Evolutionary conservation across 2,888 invertebrate species (phyloP), one percentile per base, ranked within the genome.

Genomic region (Lagria hirta): DNA sequence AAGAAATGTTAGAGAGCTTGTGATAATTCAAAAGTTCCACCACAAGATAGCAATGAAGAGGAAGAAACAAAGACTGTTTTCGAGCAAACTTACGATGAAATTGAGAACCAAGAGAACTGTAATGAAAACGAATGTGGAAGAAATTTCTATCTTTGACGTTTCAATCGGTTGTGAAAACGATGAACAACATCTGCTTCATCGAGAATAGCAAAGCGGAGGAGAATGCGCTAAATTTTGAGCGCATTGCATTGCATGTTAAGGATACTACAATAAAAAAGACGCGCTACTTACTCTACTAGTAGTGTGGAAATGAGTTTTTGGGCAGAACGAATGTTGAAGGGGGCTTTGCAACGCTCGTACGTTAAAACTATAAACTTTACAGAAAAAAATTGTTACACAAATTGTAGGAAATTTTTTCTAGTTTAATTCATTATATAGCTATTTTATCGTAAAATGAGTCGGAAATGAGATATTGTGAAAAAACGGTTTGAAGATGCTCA

Each of bases 61-160:
- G 53, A 60, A 54, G 51, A 58, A 47, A 55, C 55, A 28, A 52
- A 52, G 38, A 52, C 49, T 41, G 32, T 54, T 48, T 15, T 56
- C 37, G 7, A n/a, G n/a, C n/a, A n/a, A n/a, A n/a, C n/a, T n/a
- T 43, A 35, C 36, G 47, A 54, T 38, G 51, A 43, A 51, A 50
- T 55, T 34, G 49, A 57, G 27, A n/a, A n/a, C n/a, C n/a, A n/a
- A n/a, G n/a, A n/a, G 23, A 23, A 27, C 4, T 11, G 6, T 4
- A 35, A 50, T 15, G 29, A 52, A 50, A 34, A 30, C 32, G 24
- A 43, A 26, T 34, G 34, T 24, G 21, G 34, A 27, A 12, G 27
- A 27, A 27, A 27, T 27, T 27, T 27, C 27, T 10, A 27, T n/a
- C n/a, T n/a, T n/a, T n/a, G n/a, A n/a, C n/a, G n/a, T n/a, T n/a